Evolutionary conservation across 2,797 vertebrate genomes (phyloP).

Genomic region (Gallinago stenura): DNA sequence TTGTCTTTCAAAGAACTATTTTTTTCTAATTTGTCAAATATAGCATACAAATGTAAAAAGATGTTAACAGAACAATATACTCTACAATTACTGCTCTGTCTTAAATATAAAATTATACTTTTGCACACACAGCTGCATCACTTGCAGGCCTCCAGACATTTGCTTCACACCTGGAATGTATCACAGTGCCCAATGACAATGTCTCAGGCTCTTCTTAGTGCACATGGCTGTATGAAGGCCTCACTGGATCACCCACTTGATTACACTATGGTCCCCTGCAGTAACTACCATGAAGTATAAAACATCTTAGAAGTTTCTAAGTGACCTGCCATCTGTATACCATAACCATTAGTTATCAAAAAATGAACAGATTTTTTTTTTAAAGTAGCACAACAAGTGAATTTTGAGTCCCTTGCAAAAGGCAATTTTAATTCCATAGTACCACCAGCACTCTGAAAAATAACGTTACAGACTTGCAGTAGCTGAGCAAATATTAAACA

Average conservation of each 20-base stretch:
- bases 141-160: neutral
- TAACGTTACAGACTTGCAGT: neutral
- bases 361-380: neutral
- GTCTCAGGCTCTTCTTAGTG: neutral
- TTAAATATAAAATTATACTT: neutral
- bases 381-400: neutral
- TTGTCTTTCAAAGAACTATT: neutral
- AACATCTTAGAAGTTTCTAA: neutral
- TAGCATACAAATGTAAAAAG: neutral
- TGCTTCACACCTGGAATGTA: neutral
- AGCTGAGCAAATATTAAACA: neutral
- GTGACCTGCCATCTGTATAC: neutral
- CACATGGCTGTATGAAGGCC: neutral
- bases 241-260: neutral
- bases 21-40: neutral
- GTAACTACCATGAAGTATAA: neutral
- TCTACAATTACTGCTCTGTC: neutral
- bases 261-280: neutral
- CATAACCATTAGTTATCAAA: neutral
- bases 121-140: neutral
- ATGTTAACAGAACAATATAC: neutral
- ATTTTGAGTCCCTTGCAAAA: neutral
- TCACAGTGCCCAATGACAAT: neutral
- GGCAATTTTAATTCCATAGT: neutral
- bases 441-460: neutral